phyloP scores from a whole-genome alignment of 2,113 vertebrate genomes.

The Pyxicephalus adspersus region DNA sequence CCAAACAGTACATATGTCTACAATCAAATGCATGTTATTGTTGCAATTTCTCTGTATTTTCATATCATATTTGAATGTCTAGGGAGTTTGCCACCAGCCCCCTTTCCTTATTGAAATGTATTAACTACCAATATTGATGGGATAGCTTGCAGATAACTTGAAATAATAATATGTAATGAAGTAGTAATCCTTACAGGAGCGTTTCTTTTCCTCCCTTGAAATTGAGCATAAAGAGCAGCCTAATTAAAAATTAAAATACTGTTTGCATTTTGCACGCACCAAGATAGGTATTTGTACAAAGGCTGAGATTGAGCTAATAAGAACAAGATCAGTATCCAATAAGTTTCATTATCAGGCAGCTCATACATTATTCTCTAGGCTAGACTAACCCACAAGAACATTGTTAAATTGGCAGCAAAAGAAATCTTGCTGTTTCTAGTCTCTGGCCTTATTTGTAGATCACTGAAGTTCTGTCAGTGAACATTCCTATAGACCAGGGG shows the following conservation, averaged over 20 bases:
- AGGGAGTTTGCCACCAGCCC: conserved; percentile 37
- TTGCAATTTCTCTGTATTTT: background rate
- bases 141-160: conserved; percentile 75
- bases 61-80: background rate
- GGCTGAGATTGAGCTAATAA: conserved; percentile 77
- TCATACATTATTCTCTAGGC: conserved; percentile 65
- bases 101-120: conserved; percentile 66
- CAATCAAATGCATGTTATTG: too few species aligned
- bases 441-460: background rate
- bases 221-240: conserved; percentile 71
- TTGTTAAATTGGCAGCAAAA: background rate
- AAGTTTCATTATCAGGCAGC: conserved; percentile 63
- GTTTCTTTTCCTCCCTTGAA: conserved; percentile 67
- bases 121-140: conserved; percentile 82
- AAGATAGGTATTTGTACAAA: conserved; percentile 69
- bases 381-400: background rate
- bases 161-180: too few species aligned
- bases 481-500: too few species aligned
- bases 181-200: conserved; percentile 74
- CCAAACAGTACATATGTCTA: too few species aligned
- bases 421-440: background rate
- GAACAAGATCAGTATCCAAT: conserved; percentile 80
- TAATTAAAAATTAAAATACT: conserved; percentile 86
- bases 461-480: background rate
- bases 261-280: conserved; percentile 77